phyloP scores from a whole-genome alignment of 2,888 invertebrate genomes.

The Mimumesa dahlbomi region DNA sequence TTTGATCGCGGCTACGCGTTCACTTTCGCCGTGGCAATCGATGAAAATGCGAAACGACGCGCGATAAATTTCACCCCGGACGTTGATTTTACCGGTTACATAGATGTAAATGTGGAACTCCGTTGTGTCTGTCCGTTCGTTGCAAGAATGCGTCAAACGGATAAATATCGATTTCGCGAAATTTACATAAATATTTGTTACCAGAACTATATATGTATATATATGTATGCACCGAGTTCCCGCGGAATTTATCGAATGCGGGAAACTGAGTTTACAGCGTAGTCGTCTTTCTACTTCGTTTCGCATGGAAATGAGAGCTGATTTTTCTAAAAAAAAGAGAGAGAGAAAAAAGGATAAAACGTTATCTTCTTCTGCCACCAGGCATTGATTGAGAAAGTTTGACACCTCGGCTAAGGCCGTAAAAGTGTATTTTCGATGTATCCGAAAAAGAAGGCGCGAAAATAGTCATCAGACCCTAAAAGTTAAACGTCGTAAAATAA shows the following conservation, averaged over 20 bases:
- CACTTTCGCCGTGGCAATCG: background rate
- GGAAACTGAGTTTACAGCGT: too few species aligned
- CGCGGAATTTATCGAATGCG: too few species aligned
- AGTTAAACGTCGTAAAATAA: constrained; percentile 46
- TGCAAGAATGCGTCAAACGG: background rate
- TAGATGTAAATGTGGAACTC: background rate
- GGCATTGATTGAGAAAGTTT: constrained; percentile 51
- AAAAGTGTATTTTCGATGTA: constrained; percentile 30
- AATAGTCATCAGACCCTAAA: constrained; percentile 34
- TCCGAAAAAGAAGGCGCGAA: constrained; percentile 42
- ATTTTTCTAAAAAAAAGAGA: background rate
- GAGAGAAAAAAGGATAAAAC: background rate
- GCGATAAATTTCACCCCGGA: background rate
- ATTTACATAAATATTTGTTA: too few species aligned
- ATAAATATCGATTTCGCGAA: background rate
- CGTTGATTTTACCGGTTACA: background rate
- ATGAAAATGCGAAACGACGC: background rate
- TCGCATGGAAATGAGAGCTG: too few species aligned
- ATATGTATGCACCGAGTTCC: too few species aligned
- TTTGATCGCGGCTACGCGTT: background rate
- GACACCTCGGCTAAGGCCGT: constrained; percentile 50
- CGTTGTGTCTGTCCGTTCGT: background rate
- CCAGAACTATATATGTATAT: too few species aligned
- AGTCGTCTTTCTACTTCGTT: too few species aligned
- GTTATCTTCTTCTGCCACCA: background rate